Base-by-base conservation (phyloP, 2,888 invertebrate species). In the Trachelus iudaicus region DNA sequence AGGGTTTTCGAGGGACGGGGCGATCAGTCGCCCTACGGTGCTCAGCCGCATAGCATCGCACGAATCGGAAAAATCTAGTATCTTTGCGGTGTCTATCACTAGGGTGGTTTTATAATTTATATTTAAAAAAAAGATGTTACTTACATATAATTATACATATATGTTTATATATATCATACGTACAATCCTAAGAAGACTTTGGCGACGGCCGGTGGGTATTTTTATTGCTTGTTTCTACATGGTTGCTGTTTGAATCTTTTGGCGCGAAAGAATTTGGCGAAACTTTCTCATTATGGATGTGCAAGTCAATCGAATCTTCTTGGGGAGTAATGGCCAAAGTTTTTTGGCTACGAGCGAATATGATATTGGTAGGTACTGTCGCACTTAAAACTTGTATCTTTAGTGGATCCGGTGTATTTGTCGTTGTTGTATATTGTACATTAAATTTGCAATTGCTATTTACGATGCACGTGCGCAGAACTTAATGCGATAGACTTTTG, bases 1-100 rank as follows among this genome's bases (percentile, higher is more conserved):
- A 93, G 92, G 93, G 87, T 91, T 91, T 86, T 86, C 83, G 84
- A 85, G 86, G 85, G 85, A 84, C 83, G 81, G 85, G 83, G 82
- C 86, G 84, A 87, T 89, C 90, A 90, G 89, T 89, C 85, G 86
- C 83, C 82, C 85, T 83, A 81, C 85, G 83, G 87, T 85, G 86
- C 85, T 87, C 87, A 81, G 83, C 85, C 84, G 82, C 82, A 83
- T 83, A 87, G 82, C 87, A 77, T 74, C 71, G 56, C 56, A 56
- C 23, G 23, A 56, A 23, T 56, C 56, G 56, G 56, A 56, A 23
- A 15, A 56, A 56, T 56, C 56, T 23, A 56, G 23, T 56, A 23
- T 23, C 23, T 56, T 56, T 56, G 23, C 56, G 56, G 56, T 56
- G 56, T 56, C 56, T 56, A 23, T 23, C 23, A 23, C 23, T 23